These are phyloP conservation scores for Archivesica marissinica DNA, from an alignment of 1,140 invertebrate genomes.

Conservation along the genomic window DNA sequence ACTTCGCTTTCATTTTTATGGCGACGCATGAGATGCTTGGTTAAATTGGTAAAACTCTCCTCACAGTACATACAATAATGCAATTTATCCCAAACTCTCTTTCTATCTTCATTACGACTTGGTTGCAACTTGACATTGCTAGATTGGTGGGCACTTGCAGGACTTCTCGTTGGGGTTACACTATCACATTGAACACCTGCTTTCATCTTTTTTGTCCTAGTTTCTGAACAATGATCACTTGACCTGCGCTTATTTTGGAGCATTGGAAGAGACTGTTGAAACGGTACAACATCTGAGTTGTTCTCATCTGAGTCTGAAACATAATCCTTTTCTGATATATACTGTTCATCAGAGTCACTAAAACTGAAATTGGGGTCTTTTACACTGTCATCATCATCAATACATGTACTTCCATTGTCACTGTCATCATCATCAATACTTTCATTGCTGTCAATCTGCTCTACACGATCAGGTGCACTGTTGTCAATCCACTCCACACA, in stretches of 20 bases:
- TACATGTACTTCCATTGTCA: background rate
- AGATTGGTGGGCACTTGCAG: background rate
- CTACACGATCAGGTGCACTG: too few species aligned
- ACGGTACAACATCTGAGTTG: background rate
- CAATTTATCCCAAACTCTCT: conserved; percentile 61
- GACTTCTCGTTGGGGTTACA: background rate
- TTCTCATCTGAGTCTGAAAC: conserved; percentile 23
- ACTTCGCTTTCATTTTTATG: conserved; percentile 54
- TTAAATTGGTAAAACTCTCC: conserved; percentile 56
- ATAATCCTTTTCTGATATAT: background rate
- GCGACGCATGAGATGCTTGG: conserved; percentile 49
- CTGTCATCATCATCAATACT: too few species aligned
- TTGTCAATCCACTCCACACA: too few species aligned
- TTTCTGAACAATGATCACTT: background rate
- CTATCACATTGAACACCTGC: background rate
- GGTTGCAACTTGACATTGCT: conserved; percentile 1
- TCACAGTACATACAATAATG: conserved; percentile 62
- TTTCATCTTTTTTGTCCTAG: background rate
- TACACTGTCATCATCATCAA: background rate
- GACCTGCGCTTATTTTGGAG: background rate
- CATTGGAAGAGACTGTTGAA: background rate
- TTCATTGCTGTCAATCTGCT: too few species aligned
- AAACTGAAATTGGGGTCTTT: background rate
- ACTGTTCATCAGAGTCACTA: background rate
- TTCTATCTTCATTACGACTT: conserved; percentile 16